Evolutionary conservation across 2,888 invertebrate genomes (phyloP).

Genomic region (Polydrusus tereticollis): DNA sequence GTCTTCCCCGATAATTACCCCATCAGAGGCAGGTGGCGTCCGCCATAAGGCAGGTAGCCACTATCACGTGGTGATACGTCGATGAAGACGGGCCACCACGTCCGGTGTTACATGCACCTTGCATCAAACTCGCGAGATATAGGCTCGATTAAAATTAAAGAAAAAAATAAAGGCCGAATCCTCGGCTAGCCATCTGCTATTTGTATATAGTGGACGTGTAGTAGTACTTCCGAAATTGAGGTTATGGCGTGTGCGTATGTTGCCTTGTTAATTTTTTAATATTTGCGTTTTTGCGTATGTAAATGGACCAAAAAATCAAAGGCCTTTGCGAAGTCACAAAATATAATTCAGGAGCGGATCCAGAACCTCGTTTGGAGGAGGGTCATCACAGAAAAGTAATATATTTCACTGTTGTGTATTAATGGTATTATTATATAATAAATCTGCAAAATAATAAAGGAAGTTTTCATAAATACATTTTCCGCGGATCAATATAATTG

Average conservation of each 20-base stretch:
- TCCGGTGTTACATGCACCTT: conserved; percentile 49
- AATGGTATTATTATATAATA: too few relatives aligned
- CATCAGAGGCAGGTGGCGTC: conserved; percentile 52
- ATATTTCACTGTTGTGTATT: too few relatives aligned
- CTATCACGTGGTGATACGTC: conserved; percentile 36
- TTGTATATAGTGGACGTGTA: neutral
- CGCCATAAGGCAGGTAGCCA: conserved; percentile 53
- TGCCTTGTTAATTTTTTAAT: too few relatives aligned
- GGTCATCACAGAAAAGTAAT: too few relatives aligned
- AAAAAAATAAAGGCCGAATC: conserved; percentile 36
- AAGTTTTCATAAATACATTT: too few relatives aligned
- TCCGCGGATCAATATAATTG: too few relatives aligned
- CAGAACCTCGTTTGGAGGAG: too few relatives aligned
- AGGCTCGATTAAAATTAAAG: conserved; percentile 41
- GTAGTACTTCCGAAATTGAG: conserved; percentile 7
- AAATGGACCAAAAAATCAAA: too few relatives aligned
- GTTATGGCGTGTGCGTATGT: neutral
- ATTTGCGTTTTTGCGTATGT: too few relatives aligned
- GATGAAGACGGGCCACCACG: conserved; percentile 37
- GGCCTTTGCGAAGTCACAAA: too few relatives aligned
- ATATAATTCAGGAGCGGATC: too few relatives aligned
- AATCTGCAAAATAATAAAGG: too few relatives aligned
- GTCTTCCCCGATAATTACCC: conserved; percentile 43
- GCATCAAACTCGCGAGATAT: conserved; percentile 50
- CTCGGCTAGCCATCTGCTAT: conserved; percentile 36